Conservation (phyloP, 1,140 invertebrate species). For the Archivesica marissinica region DNA sequence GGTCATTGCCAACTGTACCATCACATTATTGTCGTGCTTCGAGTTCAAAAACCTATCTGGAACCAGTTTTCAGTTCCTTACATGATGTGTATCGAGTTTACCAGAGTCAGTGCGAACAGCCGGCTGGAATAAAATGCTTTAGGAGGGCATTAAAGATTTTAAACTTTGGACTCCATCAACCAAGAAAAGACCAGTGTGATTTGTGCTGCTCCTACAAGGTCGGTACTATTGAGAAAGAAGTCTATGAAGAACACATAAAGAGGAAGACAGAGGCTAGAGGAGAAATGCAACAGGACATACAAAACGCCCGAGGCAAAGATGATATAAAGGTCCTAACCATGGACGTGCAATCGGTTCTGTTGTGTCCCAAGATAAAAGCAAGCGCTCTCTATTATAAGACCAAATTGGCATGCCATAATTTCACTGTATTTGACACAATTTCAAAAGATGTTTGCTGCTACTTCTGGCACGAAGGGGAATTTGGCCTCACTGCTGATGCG, state of each 20-base stretch:
- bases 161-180: slow-evolving; percentile 38
- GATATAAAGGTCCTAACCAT: slow-evolving; percentile 36
- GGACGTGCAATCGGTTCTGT: slow-evolving; percentile 28
- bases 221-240: neutral
- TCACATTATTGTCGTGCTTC: slow-evolving; percentile 33
- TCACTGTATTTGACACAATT: slow-evolving; percentile 30
- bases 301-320: neutral
- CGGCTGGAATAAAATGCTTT: too few relatives aligned
- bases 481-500: slow-evolving; percentile 22
- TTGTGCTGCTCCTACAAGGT: slow-evolving; percentile 29
- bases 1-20: neutral
- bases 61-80: slow-evolving; percentile 20
- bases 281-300: slow-evolving; percentile 27
- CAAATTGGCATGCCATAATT: slow-evolving; percentile 48
- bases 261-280: slow-evolving; percentile 17
- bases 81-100: too few relatives aligned
- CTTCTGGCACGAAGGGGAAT: slow-evolving; percentile 50
- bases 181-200: slow-evolving; percentile 54
- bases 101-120: too few relatives aligned
- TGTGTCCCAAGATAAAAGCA: slow-evolving; percentile 36
- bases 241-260: slow-evolving; percentile 21
- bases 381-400: slow-evolving; percentile 55
- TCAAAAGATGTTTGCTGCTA: slow-evolving; percentile 5
- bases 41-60: slow-evolving; percentile 20
- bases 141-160: too few relatives aligned